Base-by-base conservation (phyloP, 2,797 vertebrate genomes). In the Rhabdomys pumilio region DNA sequence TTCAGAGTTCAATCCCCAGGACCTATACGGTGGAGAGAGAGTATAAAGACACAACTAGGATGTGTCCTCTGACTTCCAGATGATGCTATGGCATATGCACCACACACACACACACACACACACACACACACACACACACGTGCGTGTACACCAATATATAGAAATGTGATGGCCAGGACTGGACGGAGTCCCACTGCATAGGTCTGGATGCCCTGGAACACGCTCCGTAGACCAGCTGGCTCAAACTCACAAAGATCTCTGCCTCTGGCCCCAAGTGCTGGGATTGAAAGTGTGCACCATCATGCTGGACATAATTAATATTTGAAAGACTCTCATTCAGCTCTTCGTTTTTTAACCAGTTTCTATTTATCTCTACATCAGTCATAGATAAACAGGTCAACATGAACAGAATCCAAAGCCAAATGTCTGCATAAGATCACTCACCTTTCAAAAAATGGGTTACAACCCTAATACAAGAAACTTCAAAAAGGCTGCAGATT, bases 361-460 rank as follows among this genome's bases (percentile, higher is more conserved):
- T 91, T 92, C 94, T 93, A 93, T 72, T n/a, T 72, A 34, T 77
- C 69, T 97, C 84, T 34, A 90, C 77, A 86, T 94, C 67, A 75
- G 79, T 77, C 47, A 93, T 22, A 88, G 8, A 63, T 31, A 94
- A 88, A 91, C 19, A 93, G 34, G 76, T 57, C 31, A 14, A 73
- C 7, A 65, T 13, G 77, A 94, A 82, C 14, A 85, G 63, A 89
- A 95, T 91, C 10, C 65, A 65, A 31, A 96, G 85, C n/a, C 29
- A 86, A 90, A 90, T 53, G 17, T 89, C 91, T 81, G 29, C 6
- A 73, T 57, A 91, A 95, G 86, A 80, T 96, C 61, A 77, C 65
- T 88, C 47, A 34, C 73, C 44, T 94, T 95, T 83, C 34, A 93
- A 97, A 96, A 85, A 31, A 3, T 47, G 55, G 73, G 29, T 61